Evolutionary conservation across 2,797 vertebrate genomes (phyloP).

Genomic region (Tamandua tetradactyla): DNA sequence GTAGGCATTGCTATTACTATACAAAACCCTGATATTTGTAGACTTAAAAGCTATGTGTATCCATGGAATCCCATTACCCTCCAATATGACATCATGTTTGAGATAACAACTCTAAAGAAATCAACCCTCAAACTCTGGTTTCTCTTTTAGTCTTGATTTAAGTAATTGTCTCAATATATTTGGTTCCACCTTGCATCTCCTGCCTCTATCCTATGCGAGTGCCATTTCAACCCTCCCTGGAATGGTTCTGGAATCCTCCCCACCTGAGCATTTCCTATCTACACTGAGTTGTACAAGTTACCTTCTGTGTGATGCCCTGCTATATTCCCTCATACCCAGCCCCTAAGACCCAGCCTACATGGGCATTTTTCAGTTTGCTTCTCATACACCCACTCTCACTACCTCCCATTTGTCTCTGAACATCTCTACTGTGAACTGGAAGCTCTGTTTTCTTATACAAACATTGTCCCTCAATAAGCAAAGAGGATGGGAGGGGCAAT

Average conservation of each 20-base stretch:
- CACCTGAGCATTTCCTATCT: background rate
- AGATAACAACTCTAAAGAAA: background rate
- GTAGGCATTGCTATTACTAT: background rate
- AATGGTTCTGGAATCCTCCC: background rate
- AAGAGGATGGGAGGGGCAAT: background rate
- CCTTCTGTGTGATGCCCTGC: background rate
- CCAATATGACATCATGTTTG: background rate
- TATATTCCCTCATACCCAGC: background rate
- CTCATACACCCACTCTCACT: background rate
- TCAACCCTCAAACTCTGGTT: background rate
- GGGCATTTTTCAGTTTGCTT: background rate
- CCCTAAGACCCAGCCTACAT: background rate
- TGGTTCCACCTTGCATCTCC: too few relatives aligned
- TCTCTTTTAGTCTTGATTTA: background rate
- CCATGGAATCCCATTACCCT: background rate
- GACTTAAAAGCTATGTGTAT: background rate
- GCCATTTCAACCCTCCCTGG: too few relatives aligned
- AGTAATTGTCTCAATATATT: background rate
- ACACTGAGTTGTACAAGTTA: background rate
- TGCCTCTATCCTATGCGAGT: too few relatives aligned
- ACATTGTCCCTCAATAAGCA: background rate
- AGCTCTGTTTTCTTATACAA: background rate
- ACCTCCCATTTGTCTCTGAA: background rate
- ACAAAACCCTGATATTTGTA: background rate
- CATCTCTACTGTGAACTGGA: background rate